Evolutionary conservation across 2,797 vertebrate species (phyloP).

Genomic region (Dermochelys coriacea): DNA sequence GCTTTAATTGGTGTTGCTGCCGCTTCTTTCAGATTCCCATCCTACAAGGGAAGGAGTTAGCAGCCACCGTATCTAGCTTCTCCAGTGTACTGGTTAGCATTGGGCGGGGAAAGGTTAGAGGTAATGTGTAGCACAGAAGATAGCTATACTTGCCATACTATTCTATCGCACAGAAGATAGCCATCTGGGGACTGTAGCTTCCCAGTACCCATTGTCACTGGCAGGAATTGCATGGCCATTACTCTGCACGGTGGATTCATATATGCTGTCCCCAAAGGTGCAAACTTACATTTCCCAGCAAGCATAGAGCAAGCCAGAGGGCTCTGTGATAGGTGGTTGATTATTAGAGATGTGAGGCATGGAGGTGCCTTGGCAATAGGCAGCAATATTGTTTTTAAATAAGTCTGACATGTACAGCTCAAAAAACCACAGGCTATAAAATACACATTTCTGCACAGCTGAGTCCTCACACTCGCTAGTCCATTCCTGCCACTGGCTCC

Average conservation of each 20-base stretch:
- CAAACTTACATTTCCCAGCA: neutral
- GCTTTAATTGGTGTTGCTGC: neutral
- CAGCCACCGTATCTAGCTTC: fast-evolving
- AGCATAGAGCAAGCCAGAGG: neutral
- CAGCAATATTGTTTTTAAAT: neutral
- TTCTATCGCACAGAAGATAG: neutral
- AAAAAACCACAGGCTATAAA: neutral
- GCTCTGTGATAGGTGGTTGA: neutral
- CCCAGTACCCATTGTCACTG: neutral
- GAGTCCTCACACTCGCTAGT: neutral
- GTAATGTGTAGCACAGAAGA: neutral
- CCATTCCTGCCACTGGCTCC: neutral
- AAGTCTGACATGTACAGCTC: neutral
- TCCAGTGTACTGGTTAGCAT: fast-evolving
- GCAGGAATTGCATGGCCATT: neutral
- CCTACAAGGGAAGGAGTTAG: neutral
- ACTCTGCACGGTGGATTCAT: neutral
- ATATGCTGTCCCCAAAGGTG: neutral
- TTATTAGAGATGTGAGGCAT: neutral
- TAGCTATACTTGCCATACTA: too few relatives aligned
- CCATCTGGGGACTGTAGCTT: too few relatives aligned
- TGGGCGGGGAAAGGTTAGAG: too few relatives aligned
- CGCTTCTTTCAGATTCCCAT: neutral
- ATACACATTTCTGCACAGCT: neutral
- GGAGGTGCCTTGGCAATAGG: neutral